Percentiles rank a stretch among this genome's conserved stretches.
phyloP scores from a whole-genome alignment of 2,888 invertebrate species.

The Thymelicus lineola region DNA sequence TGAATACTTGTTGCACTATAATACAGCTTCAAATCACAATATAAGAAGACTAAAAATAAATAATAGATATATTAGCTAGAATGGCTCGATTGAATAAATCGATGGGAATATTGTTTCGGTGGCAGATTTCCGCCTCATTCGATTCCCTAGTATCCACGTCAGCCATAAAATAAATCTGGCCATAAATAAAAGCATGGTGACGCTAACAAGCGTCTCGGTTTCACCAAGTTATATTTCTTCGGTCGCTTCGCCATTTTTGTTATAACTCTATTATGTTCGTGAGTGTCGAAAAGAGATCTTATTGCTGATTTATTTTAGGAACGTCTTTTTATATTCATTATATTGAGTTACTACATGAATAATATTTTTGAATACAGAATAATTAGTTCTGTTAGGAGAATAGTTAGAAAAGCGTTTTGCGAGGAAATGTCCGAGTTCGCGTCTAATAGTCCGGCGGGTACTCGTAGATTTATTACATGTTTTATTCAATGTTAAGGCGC shows the following conservation, averaged over 20 bases:
- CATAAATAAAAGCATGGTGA: conserved; percentile 82
- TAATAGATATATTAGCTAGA: background rate
- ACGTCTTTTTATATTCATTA: background rate
- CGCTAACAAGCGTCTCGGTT: conserved; percentile 85
- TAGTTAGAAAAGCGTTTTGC: conserved; percentile 2
- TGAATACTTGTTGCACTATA: too few species aligned
- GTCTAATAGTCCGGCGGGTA: conserved; percentile 61
- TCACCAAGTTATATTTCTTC: conserved; percentile 82
- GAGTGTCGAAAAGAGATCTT: conserved; percentile 79
- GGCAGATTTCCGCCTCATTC: conserved; percentile 63
- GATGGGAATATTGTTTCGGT: conserved; percentile 63
- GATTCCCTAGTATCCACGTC: conserved; percentile 65
- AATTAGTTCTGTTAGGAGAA: background rate
- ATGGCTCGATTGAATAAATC: too few species aligned
- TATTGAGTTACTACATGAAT: background rate
- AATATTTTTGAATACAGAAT: background rate
- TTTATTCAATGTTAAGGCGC: conserved; percentile 69
- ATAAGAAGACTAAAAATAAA: background rate
- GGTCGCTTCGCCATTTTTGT: conserved; percentile 75
- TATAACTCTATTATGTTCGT: conserved; percentile 81
- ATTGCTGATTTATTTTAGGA: conserved; percentile 67
- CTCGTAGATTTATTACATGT: conserved; percentile 78
- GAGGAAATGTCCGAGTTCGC: conserved; percentile 9
- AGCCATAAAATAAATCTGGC: conserved; percentile 84
- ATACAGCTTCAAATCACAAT: too few species aligned